A percentile compares a stretch with the other conserved stretches of the same genome.
These are phyloP conservation scores for Rhinoderma darwinii DNA, from an alignment of 2,113 vertebrate genomes.

Conservation along the genomic window DNA sequence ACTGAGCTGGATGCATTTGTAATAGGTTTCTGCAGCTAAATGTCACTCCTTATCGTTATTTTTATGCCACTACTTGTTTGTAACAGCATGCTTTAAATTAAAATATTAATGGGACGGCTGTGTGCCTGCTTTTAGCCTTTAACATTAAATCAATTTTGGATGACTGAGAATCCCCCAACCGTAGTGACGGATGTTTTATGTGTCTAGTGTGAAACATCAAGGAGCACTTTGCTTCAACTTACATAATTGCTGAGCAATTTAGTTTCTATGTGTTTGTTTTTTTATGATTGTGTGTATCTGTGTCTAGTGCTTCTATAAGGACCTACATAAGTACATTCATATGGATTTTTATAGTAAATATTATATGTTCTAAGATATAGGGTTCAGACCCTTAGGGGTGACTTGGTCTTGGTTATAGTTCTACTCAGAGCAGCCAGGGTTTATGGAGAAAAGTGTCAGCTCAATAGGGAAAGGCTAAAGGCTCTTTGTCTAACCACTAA, in stretches of 20 bases:
- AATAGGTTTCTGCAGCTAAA: conserved; percentile 4
- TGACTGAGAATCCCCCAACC: conserved; percentile 3
- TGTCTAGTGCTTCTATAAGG: background rate
- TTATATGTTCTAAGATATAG: background rate
- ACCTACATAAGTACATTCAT: background rate
- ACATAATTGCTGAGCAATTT: background rate
- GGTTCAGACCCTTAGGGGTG: background rate
- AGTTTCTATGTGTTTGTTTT: background rate
- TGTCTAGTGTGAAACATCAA: conserved; percentile 7
- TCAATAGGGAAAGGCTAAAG: background rate
- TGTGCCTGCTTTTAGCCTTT: conserved; percentile 33
- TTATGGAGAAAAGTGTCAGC: background rate
- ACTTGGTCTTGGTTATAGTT: background rate
- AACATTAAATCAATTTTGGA: conserved; percentile 37
- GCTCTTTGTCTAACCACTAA: background rate
- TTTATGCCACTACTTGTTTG: background rate
- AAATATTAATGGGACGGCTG: conserved; percentile 31
- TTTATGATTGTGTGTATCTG: background rate
- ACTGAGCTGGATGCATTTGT: background rate
- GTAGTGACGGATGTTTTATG: conserved; percentile 4
- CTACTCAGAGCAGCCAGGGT: background rate
- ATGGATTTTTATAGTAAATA: background rate
- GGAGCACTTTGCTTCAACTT: conserved; percentile 14
- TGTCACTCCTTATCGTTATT: background rate
- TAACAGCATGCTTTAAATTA: background rate